Conservation (phyloP, 2,797 vertebrate genomes). For the Clarias fuscus region DNA sequence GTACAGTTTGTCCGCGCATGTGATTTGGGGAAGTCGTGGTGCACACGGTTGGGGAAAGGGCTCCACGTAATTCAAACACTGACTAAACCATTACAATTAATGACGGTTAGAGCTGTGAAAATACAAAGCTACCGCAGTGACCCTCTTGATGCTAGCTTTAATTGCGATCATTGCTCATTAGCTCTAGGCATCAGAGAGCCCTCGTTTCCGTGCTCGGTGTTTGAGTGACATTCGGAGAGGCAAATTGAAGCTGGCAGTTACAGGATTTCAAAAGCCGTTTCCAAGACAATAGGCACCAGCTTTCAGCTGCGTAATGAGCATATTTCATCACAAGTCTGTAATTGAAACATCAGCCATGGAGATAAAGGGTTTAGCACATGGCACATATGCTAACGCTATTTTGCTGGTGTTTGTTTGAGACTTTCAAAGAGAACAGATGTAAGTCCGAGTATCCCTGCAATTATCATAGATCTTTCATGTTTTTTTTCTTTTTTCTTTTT, state of each 20-base stretch:
- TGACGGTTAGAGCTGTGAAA: slow-evolving; percentile 2
- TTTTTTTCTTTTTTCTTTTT: slow-evolving; percentile 16
- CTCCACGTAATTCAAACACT: too few species aligned
- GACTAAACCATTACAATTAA: slow-evolving; percentile 7
- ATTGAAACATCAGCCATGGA: slow-evolving; percentile 50
- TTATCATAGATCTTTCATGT: slow-evolving; percentile 10
- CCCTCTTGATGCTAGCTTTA: slow-evolving; percentile 51
- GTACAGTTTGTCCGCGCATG: too few species aligned
- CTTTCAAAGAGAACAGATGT: slow-evolving; percentile 20
- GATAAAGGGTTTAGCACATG: slow-evolving; percentile 27
- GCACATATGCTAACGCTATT: slow-evolving; percentile 30
- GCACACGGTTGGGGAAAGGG: too few species aligned
- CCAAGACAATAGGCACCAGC: slow-evolving; percentile 48
- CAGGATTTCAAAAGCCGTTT: slow-evolving; percentile 53
- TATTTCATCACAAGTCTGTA: slow-evolving; percentile 53
- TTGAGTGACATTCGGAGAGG: slow-evolving; percentile 51
- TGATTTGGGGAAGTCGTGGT: too few species aligned
- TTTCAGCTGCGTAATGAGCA: slow-evolving; percentile 46
- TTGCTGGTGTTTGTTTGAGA: slow-evolving; percentile 21
- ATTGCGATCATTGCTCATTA: slow-evolving; percentile 59
- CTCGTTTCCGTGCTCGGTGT: slow-evolving; percentile 29
- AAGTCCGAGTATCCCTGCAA: slow-evolving; percentile 25
- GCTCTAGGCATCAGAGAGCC: slow-evolving; percentile 43
- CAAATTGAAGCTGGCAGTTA: slow-evolving; percentile 53
- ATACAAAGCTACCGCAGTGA: slow-evolving; percentile 28